Evolutionary conservation across 2,888 invertebrate genomes (phyloP).

Genomic region (Ligdia adustata): DNA sequence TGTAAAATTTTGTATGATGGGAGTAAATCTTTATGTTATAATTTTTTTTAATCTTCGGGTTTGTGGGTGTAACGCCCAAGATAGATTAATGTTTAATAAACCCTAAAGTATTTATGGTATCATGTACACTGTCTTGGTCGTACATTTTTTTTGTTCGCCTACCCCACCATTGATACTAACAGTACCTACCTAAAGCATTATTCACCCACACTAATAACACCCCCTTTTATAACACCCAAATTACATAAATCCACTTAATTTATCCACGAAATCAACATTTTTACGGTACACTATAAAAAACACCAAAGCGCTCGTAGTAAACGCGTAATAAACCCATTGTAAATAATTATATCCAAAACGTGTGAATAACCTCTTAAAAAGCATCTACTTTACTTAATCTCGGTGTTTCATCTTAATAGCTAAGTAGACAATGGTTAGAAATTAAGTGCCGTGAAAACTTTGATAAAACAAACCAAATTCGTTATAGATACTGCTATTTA

Average conservation of each 20-base stretch:
- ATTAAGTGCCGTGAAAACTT: conserved; percentile 29
- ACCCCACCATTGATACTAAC: no score
- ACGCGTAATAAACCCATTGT: conserved; percentile 23
- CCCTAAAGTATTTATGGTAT: no score
- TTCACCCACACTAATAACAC: not conserved
- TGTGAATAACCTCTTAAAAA: conserved; percentile 41
- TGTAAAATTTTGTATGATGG: no score
- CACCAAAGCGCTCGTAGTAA: conserved; percentile 21
- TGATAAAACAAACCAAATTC: not conserved
- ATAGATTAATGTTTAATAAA: no score
- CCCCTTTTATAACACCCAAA: not conserved
- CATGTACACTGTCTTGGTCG: no score
- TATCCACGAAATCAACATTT: conserved; percentile 19
- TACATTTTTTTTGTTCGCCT: no score
- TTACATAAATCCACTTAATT: conserved; percentile 6
- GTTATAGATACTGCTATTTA: not conserved
- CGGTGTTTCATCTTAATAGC: conserved; percentile 41
- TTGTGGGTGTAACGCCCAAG: no score
- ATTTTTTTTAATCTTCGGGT: no score
- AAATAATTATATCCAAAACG: conserved; percentile 31
- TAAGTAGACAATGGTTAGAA: conserved; percentile 37
- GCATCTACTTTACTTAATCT: conserved; percentile 41
- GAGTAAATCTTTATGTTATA: no score
- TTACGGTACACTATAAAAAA: conserved; percentile 18
- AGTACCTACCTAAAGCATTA: no score